Evolutionary conservation across 2,113 vertebrate genomes (phyloP), one percentile per base, ranked within the genome.

Genomic region (Toxotes chatareus): DNA sequence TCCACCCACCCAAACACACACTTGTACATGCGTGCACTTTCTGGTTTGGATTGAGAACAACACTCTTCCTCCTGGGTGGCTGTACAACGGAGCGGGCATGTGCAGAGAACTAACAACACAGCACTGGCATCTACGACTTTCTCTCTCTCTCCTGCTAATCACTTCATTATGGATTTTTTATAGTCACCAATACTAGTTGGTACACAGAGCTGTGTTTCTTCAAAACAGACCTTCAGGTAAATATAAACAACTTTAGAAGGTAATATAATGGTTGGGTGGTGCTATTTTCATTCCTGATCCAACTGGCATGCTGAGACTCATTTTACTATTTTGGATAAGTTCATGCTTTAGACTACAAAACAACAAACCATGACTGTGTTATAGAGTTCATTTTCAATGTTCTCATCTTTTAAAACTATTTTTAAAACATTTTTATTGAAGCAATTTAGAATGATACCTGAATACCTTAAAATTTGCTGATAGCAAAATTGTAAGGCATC

Each of bases 21-120:
- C 42, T 31, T 51, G 63, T 55, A 44, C 23, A 67, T 8, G 42
- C 63, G 19, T 12, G 5, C 47, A 62, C 42, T 17, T 57, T 60
- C n/a, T 47, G 55, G 46, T 65, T 76, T 65, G 69, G n/a, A 34
- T 19, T 66, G 38, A 73, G 60, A 75, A 65, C 73, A 79, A 46
- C 40, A 70, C 59, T 44, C 14, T 4, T 66, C 59, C 82, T 84
- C 72, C 85, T 89, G 85, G 87, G 87, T 91, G 90, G 90, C 63
- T 79, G 3, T 46, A 66, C 73, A 70, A 62, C 42, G 31, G 27
- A 66, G 36, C 40, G 46, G 79, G 76, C 57, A 74, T 53, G 32
- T 53, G 74, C 59, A 67, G 32, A 62, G 67, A 78, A 44, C 31
- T 16, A 82, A 69, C 57, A 70, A 59, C 40, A 40, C 56, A 76